Evolutionary conservation across 2,888 invertebrate species (phyloP).

Genomic region (Vesta saturnalis): DNA sequence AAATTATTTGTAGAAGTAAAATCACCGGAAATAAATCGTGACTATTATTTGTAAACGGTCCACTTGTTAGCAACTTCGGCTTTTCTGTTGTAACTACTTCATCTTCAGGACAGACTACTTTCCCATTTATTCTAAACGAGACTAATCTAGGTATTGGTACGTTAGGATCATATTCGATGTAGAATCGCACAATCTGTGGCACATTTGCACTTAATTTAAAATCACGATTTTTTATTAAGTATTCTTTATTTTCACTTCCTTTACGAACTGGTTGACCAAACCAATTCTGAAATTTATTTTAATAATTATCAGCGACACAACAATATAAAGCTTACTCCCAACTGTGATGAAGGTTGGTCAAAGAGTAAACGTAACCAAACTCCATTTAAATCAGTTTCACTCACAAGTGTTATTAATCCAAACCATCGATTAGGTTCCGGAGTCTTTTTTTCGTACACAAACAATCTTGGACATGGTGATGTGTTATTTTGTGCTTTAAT

Average conservation of each 20-base stretch:
- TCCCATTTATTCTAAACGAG: conserved; percentile 67
- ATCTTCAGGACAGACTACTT: conserved; percentile 66
- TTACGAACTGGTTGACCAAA: conserved; percentile 54
- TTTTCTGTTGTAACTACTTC: conserved; percentile 25
- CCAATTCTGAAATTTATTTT: too few species aligned
- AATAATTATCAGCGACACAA: too few species aligned
- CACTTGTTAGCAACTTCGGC: conserved; percentile 36
- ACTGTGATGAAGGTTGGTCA: conserved; percentile 25
- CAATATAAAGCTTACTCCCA: conserved; percentile 15
- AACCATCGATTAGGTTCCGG: conserved; percentile 70
- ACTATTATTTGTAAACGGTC: neutral
- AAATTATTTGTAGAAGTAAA: conserved; percentile 31
- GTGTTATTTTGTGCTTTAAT: too few species aligned
- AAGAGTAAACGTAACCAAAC: conserved; percentile 65
- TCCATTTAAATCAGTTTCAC: conserved; percentile 64
- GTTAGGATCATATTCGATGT: conserved; percentile 67
- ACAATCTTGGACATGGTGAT: conserved; percentile 69
- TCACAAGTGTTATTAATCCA: conserved; percentile 66
- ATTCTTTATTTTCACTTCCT: conserved; percentile 63
- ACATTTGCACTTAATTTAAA: conserved; percentile 68
- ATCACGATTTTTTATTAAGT: conserved; percentile 66
- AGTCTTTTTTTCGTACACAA: conserved; percentile 65
- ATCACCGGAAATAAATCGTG: conserved; percentile 43
- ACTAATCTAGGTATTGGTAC: conserved; percentile 63
- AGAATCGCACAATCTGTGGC: conserved; percentile 67